A percentile compares a stretch with the other conserved stretches of the same genome.
Conservation (phyloP, 2,113 vertebrate species). For the Ginglymostoma cirratum region DNA sequence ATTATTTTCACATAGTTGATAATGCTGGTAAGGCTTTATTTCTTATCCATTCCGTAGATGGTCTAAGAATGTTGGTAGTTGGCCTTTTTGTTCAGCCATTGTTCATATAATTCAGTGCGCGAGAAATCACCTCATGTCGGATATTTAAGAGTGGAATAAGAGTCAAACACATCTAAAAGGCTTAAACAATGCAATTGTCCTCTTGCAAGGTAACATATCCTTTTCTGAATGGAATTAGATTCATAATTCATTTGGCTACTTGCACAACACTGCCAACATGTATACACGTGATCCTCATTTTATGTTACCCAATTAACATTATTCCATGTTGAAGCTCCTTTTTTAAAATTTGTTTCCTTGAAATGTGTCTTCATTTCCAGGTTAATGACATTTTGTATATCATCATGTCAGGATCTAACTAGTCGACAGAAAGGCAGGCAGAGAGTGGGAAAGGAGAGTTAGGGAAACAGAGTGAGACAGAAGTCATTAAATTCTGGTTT, state of each 20-base stretch:
- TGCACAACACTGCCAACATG: neutral
- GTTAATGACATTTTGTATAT: no score
- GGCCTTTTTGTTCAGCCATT: neutral
- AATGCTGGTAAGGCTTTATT: neutral
- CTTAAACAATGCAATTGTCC: neutral
- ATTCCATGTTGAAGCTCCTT: no score
- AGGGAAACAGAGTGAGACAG: no score
- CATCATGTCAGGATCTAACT: no score
- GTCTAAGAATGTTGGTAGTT: neutral
- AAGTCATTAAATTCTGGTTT: no score
- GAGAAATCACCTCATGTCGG: neutral
- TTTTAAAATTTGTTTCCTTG: no score
- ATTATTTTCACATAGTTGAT: neutral
- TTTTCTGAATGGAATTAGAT: neutral
- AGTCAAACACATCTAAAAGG: neutral
- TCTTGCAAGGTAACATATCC: neutral
- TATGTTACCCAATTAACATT: no score
- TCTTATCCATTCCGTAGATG: neutral
- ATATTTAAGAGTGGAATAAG: neutral
- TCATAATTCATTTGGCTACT: neutral
- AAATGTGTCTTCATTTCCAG: no score
- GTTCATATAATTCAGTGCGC: neutral
- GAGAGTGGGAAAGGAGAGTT: no score
- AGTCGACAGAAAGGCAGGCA: no score
- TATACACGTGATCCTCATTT: neutral